Conservation (phyloP, 2,888 invertebrate genomes). For the Elmis aenea region DNA sequence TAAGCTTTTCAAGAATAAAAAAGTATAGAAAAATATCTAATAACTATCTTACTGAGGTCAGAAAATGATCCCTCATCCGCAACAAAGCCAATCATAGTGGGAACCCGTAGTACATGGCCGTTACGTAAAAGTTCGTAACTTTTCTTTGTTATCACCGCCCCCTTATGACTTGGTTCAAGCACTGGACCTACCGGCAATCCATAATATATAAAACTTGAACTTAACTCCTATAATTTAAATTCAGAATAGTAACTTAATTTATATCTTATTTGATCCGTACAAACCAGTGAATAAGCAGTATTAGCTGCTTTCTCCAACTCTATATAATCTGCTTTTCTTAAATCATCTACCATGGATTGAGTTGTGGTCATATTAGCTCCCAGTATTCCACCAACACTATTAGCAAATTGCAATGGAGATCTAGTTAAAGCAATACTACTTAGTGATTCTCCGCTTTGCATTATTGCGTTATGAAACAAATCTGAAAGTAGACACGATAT, state of each 20-base stretch:
- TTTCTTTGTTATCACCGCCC: slow-evolving; percentile 31
- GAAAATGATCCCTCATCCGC: too few species aligned
- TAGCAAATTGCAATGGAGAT: slow-evolving; percentile 29
- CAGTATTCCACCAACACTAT: slow-evolving; percentile 28
- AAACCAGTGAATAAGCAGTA: too few species aligned
- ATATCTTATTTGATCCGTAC: too few species aligned
- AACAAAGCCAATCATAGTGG: slow-evolving; percentile 26
- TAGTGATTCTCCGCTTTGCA: slow-evolving; percentile 38
- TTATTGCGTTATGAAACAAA: slow-evolving; percentile 36
- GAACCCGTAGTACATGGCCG: slow-evolving; percentile 20
- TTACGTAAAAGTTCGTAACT: slow-evolving; percentile 24
- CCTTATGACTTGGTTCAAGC: slow-evolving; percentile 33
- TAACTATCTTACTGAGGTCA: too few species aligned
- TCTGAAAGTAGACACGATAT: slow-evolving; percentile 22
- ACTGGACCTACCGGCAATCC: slow-evolving; percentile 35
- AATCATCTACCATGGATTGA: slow-evolving; percentile 26
- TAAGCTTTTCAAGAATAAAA: too few species aligned
- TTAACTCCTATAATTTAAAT: too few species aligned
- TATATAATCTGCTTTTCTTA: slow-evolving; percentile 27
- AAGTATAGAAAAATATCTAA: too few species aligned
- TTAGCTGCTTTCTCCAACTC: slow-evolving; percentile 18
- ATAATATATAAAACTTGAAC: too few species aligned
- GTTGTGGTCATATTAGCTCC: too few species aligned
- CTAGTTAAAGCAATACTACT: slow-evolving; percentile 38
- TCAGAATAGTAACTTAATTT: too few species aligned